Base-by-base conservation (phyloP, 2,888 invertebrate species). In the Acronicta psi region DNA sequence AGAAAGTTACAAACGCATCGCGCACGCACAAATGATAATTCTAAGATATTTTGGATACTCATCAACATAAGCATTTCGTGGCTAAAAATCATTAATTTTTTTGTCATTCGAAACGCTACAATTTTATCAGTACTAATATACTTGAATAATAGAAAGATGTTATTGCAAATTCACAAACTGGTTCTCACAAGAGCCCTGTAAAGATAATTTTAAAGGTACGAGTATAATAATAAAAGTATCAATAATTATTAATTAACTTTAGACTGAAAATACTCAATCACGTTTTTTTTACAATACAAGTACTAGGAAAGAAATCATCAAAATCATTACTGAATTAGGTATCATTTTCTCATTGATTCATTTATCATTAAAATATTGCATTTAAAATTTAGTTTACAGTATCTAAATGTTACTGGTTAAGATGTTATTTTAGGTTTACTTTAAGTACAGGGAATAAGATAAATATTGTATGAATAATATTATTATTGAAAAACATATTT, bases 1-100 rank as follows among this genome's bases (percentile, higher is more conserved):
- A 84, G 51, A 88, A 84, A 77, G 84, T 87, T 18, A 83, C 87
- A 4, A 87, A 83, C 37, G 88, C 88, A 29, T 91, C 90, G 9
- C 66, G 70, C 13, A 53, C 46, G 2, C 54, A 53, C 7, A 46
- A 13, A n/a, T 60, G 65, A 31, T 65, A 70, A 37, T 41, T 44
- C 29, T 25, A 9, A 23, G 14, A 37, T 25, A 47, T 8, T 17
- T 4, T 14, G 23, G 23, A 17, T 37, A 31, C 38, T 58, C 23
- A 53, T 8, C 7, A 34, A 23, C 11, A 36, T 34, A 42, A 43
- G 31, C 36, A 23, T 50, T 49, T 62, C n/a, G 52, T 47, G 17
- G 45, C 54, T n/a, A 5, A 11, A 57, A 52, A 42, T 34, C 37
- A 53, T 9, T 13, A 16, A 34, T 20, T 29, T 62, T 46, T 34